Percentiles rank a stretch among this genome's conserved stretches.
Conservation (phyloP, 2,888 invertebrate genomes). For the Odontomyia ornata region DNA sequence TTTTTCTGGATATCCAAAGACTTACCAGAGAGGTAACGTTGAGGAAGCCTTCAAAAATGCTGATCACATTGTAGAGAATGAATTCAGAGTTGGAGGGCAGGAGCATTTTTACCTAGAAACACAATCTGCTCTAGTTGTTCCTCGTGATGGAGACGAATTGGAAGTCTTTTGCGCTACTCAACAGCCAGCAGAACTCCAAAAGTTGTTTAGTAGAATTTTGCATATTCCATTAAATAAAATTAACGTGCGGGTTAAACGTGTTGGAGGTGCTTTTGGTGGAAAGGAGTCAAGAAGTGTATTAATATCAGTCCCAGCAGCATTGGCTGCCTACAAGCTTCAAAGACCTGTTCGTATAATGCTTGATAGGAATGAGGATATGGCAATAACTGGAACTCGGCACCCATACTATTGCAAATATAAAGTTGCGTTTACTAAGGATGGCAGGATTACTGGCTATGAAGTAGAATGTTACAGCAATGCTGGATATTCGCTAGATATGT, state of each 20-base stretch:
- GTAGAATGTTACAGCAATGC: conserved; percentile 82
- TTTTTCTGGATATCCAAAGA: conserved; percentile 69
- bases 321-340: conserved; percentile 82
- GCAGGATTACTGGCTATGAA: conserved; percentile 77
- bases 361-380: conserved; percentile 95
- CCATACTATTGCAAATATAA: conserved; percentile 88
- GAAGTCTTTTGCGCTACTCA: conserved; percentile 88
- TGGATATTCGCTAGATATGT: conserved; percentile 85
- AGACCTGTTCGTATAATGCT: conserved; percentile 87
- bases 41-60: conserved; percentile 73
- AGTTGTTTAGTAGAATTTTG: conserved; percentile 74
- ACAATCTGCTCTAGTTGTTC: conserved; percentile 75
- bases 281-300: conserved; percentile 82
- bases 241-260: conserved; percentile 80
- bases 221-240: conserved; percentile 79
- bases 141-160: conserved; percentile 84
- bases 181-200: conserved; percentile 80
- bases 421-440: conserved; percentile 78
- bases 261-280: conserved; percentile 97
- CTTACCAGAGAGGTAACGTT: conserved; percentile 73
- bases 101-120: conserved; percentile 98
- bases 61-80: conserved; percentile 80
- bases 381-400: conserved; percentile 87
- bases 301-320: conserved; percentile 76
- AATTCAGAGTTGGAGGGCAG: conserved; percentile 85